A percentile compares a stretch with the other conserved stretches of the same genome.
Conservation (phyloP, 2,113 vertebrate species). For the Aptenodytes forsteri region DNA sequence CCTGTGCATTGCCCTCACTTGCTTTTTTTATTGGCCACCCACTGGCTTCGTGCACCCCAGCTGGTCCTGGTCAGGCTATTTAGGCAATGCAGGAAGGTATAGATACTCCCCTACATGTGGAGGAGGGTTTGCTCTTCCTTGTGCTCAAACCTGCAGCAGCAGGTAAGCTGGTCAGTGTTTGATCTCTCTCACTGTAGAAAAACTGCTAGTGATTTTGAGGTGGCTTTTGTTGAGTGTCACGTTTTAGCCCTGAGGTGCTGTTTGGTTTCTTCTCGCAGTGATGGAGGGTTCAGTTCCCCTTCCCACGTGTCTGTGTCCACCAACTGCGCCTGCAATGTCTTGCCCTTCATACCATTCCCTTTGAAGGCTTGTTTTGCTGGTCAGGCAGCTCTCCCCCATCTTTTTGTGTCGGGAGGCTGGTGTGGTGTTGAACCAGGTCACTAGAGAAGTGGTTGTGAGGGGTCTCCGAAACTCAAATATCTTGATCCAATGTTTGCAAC, state of each 20-base stretch:
- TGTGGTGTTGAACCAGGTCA: background rate
- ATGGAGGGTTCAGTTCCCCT: background rate
- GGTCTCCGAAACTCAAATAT: background rate
- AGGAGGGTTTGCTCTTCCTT: rapidly evolving
- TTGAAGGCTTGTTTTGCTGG: background rate
- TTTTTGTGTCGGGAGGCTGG: background rate
- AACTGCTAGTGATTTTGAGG: background rate
- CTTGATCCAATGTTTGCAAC: background rate
- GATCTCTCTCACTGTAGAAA: background rate
- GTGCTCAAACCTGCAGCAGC: rapidly evolving
- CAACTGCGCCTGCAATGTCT: background rate
- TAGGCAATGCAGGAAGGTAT: rapidly evolving
- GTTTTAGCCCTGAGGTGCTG: background rate
- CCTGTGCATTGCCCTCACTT: background rate
- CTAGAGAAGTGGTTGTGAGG: background rate
- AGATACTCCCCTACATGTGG: rapidly evolving
- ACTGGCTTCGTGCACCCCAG: background rate
- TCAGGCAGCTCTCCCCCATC: background rate
- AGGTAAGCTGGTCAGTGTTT: background rate
- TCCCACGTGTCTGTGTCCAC: background rate
- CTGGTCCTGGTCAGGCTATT: background rate
- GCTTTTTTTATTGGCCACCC: background rate
- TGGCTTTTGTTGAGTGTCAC: background rate
- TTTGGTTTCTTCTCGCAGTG: background rate
- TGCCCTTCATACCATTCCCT: background rate